Evolutionary conservation across 2,888 invertebrate genomes (phyloP).

Genomic region (Morpho deidamia): DNA sequence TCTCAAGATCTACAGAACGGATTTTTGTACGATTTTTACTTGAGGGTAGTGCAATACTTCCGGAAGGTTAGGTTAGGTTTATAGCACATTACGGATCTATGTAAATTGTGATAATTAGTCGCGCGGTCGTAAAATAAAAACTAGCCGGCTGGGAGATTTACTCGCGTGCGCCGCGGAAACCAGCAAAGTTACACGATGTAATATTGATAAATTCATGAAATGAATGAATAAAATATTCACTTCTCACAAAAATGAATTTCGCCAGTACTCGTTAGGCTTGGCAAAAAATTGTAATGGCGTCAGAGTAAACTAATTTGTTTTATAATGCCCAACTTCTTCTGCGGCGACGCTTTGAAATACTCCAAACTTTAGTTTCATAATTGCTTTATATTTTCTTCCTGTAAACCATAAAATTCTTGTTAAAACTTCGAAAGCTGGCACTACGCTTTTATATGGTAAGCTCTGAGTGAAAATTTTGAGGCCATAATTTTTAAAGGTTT

Average conservation of each 20-base stretch:
- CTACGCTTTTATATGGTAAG: background rate
- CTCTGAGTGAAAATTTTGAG: too few species aligned
- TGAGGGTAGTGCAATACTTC: too few species aligned
- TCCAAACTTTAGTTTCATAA: slow-evolving; percentile 4
- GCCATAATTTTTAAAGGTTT: background rate
- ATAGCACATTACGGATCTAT: too few species aligned
- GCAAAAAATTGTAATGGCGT: slow-evolving; percentile 3
- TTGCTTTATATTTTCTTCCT: slow-evolving; percentile 3
- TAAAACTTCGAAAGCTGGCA: background rate
- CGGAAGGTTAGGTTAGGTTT: too few species aligned
- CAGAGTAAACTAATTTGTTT: slow-evolving; percentile 6
- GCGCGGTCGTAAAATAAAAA: too few species aligned
- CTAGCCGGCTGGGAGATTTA: too few species aligned
- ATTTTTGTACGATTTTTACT: too few species aligned
- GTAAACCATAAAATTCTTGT: slow-evolving; percentile 4
- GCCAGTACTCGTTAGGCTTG: background rate
- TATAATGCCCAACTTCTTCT: slow-evolving; percentile 3
- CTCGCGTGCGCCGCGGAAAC: too few species aligned
- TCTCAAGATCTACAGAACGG: too few species aligned
- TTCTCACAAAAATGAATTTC: background rate
- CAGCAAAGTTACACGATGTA: too few species aligned
- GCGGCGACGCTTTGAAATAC: slow-evolving; percentile 5
- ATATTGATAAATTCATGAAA: too few species aligned
- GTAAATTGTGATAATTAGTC: too few species aligned
- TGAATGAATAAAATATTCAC: background rate